A percentile compares a stretch with the other conserved stretches of the same genome.
Evolutionary conservation across 2,888 invertebrate genomes (phyloP).

Genomic region (Agrochola lychnidis): DNA sequence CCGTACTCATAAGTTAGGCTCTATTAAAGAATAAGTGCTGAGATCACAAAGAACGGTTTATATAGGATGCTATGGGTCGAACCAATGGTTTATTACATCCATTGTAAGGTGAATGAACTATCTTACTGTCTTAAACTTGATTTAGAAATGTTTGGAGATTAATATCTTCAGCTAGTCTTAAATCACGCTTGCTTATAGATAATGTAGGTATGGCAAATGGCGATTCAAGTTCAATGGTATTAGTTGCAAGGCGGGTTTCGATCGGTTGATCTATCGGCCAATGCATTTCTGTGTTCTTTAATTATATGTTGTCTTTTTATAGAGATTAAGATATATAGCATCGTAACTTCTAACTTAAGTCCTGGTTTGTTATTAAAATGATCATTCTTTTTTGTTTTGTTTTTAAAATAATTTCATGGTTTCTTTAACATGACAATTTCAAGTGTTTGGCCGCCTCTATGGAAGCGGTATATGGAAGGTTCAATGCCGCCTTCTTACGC

Average conservation of each 20-base stretch:
- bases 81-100: slow-evolving; percentile 62
- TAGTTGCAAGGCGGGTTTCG: slow-evolving; percentile 49
- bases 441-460: background rate
- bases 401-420: background rate
- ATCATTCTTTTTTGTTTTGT: background rate
- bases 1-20: slow-evolving; percentile 55
- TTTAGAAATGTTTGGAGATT: slow-evolving; percentile 62
- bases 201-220: slow-evolving; percentile 37
- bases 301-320: slow-evolving; percentile 6
- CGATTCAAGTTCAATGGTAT: slow-evolving; percentile 56
- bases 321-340: background rate
- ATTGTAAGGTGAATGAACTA: slow-evolving; percentile 64
- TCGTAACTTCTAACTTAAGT: background rate
- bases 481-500: background rate
- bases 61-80: slow-evolving; percentile 65
- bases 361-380: background rate
- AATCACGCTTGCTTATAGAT: slow-evolving; percentile 58
- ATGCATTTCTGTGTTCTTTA: slow-evolving; percentile 31
- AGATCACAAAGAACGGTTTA: slow-evolving; percentile 66
- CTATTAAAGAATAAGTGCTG: slow-evolving; percentile 60
- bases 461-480: no score
- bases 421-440: background rate
- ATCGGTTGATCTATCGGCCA: slow-evolving; percentile 13
- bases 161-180: slow-evolving; percentile 57
- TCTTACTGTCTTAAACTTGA: slow-evolving; percentile 66